Evolutionary conservation across 2,113 vertebrate genomes (phyloP).

Genomic region (Aramus guarauna): DNA sequence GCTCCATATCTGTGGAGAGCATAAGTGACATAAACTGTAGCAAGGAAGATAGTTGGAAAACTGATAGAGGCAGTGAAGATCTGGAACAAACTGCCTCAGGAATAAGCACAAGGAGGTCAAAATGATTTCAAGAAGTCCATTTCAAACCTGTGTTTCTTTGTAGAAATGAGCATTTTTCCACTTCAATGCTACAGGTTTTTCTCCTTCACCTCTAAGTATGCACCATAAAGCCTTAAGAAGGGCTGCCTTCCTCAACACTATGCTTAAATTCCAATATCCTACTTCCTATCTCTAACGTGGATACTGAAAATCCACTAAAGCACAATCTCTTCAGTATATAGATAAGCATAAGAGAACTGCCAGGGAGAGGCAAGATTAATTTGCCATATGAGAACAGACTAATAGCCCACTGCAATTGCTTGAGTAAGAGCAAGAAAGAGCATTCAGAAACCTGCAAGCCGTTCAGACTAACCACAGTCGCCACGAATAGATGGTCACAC

Average conservation of each 20-base stretch:
- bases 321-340: neutral
- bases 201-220: neutral
- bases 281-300: neutral
- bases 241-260: neutral
- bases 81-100: neutral
- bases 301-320: neutral
- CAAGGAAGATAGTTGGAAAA: neutral
- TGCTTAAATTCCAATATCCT: neutral
- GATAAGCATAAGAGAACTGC: neutral
- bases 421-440: neutral
- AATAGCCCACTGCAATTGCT: neutral
- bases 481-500: neutral
- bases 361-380: neutral
- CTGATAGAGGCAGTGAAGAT: neutral
- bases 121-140: neutral
- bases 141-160: neutral
- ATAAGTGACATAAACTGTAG: neutral
- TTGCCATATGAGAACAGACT: neutral
- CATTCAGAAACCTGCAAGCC: neutral
- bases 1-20: neutral
- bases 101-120: neutral
- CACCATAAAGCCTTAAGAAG: neutral
- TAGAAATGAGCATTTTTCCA: neutral
- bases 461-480: neutral
- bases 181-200: neutral